phyloP scores from a whole-genome alignment of 2,888 invertebrate species.

The Drosophila crucigera region DNA sequence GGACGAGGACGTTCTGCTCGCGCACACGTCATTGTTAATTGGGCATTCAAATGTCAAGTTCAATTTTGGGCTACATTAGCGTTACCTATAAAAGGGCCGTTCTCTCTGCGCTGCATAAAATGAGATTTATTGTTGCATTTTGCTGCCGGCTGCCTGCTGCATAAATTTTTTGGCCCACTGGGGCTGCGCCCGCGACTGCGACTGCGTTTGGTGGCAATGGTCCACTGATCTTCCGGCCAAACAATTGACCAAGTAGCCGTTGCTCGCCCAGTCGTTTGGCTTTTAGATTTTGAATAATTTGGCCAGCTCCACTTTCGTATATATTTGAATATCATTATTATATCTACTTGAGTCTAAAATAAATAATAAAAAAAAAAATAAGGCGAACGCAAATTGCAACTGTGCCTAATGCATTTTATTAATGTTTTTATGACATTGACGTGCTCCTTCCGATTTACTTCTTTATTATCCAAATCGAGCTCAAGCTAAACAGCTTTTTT shows the following conservation, averaged over 20 bases:
- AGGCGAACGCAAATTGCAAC: constrained; percentile 10
- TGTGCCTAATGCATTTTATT: constrained; percentile 25
- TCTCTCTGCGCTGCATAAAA: constrained; percentile 75
- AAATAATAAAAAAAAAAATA: constrained; percentile 1
- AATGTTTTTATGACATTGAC: constrained; percentile 49
- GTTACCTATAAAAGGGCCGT: constrained; percentile 85
- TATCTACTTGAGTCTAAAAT: constrained; percentile 1
- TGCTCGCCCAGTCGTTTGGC: constrained; percentile 40
- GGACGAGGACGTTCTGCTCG: constrained; percentile 39
- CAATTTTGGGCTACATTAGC: constrained; percentile 85
- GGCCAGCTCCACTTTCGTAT: constrained; percentile 36
- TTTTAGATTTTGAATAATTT: constrained; percentile 72
- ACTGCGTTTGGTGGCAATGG: constrained; percentile 65
- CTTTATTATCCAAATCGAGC: constrained; percentile 26
- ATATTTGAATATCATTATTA: constrained; percentile 73
- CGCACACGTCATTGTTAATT: constrained; percentile 83
- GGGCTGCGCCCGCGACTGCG: constrained; percentile 16
- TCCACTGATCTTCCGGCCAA: constrained; percentile 59
- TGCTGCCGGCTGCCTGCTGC: constrained; percentile 54
- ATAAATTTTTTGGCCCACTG: constrained; percentile 42
- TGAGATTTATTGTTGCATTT: constrained; percentile 84
- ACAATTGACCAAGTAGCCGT: constrained; percentile 55
- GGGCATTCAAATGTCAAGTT: constrained; percentile 85
- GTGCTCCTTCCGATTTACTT: constrained; percentile 51
- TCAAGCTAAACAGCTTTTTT: constrained; percentile 56